phyloP scores from a whole-genome alignment of 2,888 invertebrate genomes.

The Eristalis pertinax region DNA sequence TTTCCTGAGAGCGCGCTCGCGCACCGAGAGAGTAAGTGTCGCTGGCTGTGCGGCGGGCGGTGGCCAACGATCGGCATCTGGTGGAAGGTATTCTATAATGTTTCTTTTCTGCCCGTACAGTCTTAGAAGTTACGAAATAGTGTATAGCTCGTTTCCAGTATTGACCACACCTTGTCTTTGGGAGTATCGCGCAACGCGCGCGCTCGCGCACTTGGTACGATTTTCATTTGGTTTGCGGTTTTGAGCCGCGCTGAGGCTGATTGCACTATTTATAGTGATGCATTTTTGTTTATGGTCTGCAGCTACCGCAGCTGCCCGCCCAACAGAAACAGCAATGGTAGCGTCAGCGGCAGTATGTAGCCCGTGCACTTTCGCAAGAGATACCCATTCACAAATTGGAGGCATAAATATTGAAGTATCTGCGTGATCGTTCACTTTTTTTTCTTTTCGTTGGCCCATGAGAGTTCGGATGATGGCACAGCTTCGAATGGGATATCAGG shows the following conservation, averaged over 20 bases:
- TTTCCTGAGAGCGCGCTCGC: slow-evolving; percentile 50
- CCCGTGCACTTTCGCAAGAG: slow-evolving; percentile 69
- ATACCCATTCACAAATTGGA: slow-evolving; percentile 71
- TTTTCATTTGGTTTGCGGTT: slow-evolving; percentile 68
- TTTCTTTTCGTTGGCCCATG: slow-evolving; percentile 7
- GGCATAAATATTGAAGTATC: slow-evolving; percentile 64
- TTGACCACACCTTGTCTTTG: slow-evolving; percentile 72
- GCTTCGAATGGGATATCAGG: background rate
- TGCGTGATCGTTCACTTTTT: slow-evolving; percentile 34
- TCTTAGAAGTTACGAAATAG: slow-evolving; percentile 70
- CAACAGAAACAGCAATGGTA: slow-evolving; percentile 28
- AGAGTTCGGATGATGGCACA: slow-evolving; percentile 49
- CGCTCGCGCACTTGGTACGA: slow-evolving; percentile 63
- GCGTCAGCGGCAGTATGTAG: slow-evolving; percentile 41
- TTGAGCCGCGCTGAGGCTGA: slow-evolving; percentile 61
- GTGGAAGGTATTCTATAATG: slow-evolving; percentile 68
- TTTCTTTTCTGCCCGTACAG: slow-evolving; percentile 33
- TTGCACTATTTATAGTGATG: slow-evolving; percentile 72
- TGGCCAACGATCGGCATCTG: slow-evolving; percentile 28
- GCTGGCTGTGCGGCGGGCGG: slow-evolving; percentile 54
- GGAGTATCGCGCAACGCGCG: slow-evolving; percentile 52
- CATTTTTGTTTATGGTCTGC: slow-evolving; percentile 72
- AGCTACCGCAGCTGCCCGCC: slow-evolving; percentile 73
- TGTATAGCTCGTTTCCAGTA: slow-evolving; percentile 71
- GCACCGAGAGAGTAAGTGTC: slow-evolving; percentile 60